Base-by-base conservation (phyloP, 2,797 vertebrate species). In the Gymnothorax reevesii region DNA sequence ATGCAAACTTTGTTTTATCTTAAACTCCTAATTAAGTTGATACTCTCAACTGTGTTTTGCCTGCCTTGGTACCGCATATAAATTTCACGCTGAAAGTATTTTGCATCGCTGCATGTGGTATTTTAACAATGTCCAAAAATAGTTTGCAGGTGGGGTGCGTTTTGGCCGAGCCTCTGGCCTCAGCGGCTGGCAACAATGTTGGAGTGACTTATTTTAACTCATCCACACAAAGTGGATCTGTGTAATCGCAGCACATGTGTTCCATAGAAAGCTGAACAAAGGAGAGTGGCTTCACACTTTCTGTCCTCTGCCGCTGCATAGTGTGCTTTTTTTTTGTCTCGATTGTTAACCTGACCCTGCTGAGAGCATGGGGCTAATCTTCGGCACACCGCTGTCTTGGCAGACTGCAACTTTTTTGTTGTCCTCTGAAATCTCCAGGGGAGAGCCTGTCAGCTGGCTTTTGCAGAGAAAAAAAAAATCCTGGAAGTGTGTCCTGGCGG, bases 401-500 rank as follows among this genome's bases (percentile, higher is more conserved):
- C 85, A 87, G 64, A 84, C 85, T n/a, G 89, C 87, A 85, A 92
- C 92, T 91, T 88, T 91, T 77, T 42, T 80, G 77, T 77, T 80
- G 77, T 22, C 22, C 66, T 57, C 22, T 57, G 49, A 25, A 59
- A 88, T 93, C 92, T 92, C 90, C 85, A 86, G 82, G 73, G 80
- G 89, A 90, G 60, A 66, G 62, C 89, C 33, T 84, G 88, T 90
- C 86, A 8, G 90, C 92, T 92, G 91, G 91, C 94, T 94, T 94
- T 93, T 94, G 92, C 90, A 92, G 92, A 60, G 20, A 33, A 75
- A 54, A 27, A 54, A 90, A 94, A 93, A 91, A 92, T 90, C 90
- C 91, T 92, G 87, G 91, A 93, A 93, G 94, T 95, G 93, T 92
- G 90, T 87, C 79, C 93, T 96, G 95, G 95, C 95, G 89, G 57